These are phyloP conservation scores for Herminia tarsipennalis DNA, from an alignment of 2,888 invertebrate species.

Conservation along the genomic window DNA sequence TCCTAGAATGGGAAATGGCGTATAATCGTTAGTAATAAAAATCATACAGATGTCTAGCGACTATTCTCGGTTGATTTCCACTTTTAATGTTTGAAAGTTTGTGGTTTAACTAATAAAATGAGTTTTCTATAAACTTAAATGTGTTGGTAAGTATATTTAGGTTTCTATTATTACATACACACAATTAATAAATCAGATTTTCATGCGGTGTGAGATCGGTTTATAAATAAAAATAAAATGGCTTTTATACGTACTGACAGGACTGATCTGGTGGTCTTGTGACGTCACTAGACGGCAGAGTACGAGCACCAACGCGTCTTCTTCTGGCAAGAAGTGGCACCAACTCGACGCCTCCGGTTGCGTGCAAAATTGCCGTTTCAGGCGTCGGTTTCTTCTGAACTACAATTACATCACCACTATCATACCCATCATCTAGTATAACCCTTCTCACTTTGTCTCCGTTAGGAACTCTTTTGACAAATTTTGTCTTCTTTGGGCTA, in stretches of 20 bases:
- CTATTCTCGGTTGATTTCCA: no score
- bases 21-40: no score
- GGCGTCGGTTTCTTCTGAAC: conserved; percentile 69
- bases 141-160: no score
- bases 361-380: conserved; percentile 67
- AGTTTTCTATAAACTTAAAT: no score
- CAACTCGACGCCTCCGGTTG: conserved; percentile 90
- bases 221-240: not conserved
- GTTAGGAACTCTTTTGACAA: conserved; percentile 67
- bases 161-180: no score
- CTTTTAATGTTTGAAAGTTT: no score
- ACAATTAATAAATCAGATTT: no score
- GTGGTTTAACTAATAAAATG: no score
- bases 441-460: conserved; percentile 61
- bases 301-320: conserved; percentile 80
- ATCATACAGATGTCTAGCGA: no score
- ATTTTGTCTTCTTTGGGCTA: conserved; percentile 64
- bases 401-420: conserved; percentile 30
- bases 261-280: conserved; percentile 74
- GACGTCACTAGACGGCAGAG: conserved; percentile 78
- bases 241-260: conserved; percentile 69
- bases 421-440: conserved; percentile 55
- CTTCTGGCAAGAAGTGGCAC: conserved; percentile 90
- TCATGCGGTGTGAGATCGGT: no score
- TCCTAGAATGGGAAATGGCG: no score